These are phyloP conservation scores for Chouioia cunea DNA, from an alignment of 2,888 invertebrate species.

Conservation along the genomic window DNA sequence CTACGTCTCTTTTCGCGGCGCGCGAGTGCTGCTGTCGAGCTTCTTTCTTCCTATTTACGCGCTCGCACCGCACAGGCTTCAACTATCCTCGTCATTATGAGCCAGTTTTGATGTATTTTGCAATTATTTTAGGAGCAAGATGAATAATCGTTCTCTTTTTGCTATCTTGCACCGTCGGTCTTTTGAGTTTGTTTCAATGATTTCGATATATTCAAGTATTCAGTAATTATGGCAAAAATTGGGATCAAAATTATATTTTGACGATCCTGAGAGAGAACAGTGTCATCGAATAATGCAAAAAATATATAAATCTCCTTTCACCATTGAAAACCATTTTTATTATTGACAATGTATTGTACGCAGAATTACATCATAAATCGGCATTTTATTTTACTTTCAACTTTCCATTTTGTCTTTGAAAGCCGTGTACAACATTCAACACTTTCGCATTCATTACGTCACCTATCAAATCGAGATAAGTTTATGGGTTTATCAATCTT, in stretches of 20 bases:
- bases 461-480: neutral
- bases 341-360: neutral
- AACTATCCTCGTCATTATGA: too few relatives aligned
- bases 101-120: too few relatives aligned
- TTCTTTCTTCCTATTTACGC: slow-evolving; percentile 42
- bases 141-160: too few relatives aligned
- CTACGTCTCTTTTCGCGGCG: slow-evolving; percentile 56
- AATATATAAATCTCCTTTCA: slow-evolving; percentile 18
- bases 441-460: slow-evolving; percentile 1
- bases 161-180: too few relatives aligned
- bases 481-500: too few relatives aligned
- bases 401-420: too few relatives aligned
- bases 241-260: too few relatives aligned
- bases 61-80: slow-evolving; percentile 25
- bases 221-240: too few relatives aligned
- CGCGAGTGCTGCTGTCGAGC: slow-evolving; percentile 31
- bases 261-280: neutral
- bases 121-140: too few relatives aligned
- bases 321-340: slow-evolving; percentile 10
- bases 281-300: slow-evolving; percentile 16
- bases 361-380: slow-evolving; percentile 5
- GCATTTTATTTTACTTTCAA: neutral
- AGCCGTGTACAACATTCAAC: too few relatives aligned
- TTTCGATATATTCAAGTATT: too few relatives aligned
- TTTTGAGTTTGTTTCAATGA: too few relatives aligned